phyloP scores from a whole-genome alignment of 2,797 vertebrate species.

The Rhinella marina region DNA sequence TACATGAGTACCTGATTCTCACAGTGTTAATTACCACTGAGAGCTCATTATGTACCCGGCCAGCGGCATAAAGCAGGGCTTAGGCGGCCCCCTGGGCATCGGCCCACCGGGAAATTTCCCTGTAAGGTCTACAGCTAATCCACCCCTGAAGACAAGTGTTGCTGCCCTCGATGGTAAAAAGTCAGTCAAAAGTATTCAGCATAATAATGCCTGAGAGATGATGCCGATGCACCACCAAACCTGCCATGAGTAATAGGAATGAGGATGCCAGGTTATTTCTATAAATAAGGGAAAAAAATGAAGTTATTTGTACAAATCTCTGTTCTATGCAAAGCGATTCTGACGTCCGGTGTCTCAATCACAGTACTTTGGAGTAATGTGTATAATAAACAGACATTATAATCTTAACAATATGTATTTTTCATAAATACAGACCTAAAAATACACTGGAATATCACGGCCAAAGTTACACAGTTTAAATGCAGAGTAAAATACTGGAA shows the following conservation, averaged over 20 bases:
- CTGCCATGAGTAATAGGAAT: not conserved
- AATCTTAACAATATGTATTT: conserved; percentile 23
- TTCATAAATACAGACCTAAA: conserved; percentile 55
- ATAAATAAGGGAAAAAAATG: conserved; percentile 1
- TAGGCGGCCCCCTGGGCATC: too few relatives aligned
- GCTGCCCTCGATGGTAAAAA: not conserved
- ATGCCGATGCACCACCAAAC: not conserved
- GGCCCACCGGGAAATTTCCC: too few relatives aligned
- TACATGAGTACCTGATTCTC: too few relatives aligned
- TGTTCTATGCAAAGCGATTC: not conserved
- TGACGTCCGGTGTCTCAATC: not conserved
- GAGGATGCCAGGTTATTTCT: not conserved
- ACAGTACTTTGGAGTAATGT: conserved; percentile 2
- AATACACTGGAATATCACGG: conserved; percentile 34
- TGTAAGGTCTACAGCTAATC: too few relatives aligned
- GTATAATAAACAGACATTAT: conserved; percentile 24
- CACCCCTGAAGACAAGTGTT: too few relatives aligned
- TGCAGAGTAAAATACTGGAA: conserved; percentile 20
- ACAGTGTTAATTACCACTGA: too few relatives aligned
- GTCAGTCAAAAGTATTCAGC: not conserved
- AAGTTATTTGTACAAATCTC: conserved; percentile 17
- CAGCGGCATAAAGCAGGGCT: too few relatives aligned
- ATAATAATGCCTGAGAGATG: not conserved
- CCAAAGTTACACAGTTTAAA: conserved; percentile 46
- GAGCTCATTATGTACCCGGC: too few relatives aligned